These are phyloP conservation scores for Masticophis lateralis DNA, from an alignment of 2,797 vertebrate genomes.

Conservation along the genomic window DNA sequence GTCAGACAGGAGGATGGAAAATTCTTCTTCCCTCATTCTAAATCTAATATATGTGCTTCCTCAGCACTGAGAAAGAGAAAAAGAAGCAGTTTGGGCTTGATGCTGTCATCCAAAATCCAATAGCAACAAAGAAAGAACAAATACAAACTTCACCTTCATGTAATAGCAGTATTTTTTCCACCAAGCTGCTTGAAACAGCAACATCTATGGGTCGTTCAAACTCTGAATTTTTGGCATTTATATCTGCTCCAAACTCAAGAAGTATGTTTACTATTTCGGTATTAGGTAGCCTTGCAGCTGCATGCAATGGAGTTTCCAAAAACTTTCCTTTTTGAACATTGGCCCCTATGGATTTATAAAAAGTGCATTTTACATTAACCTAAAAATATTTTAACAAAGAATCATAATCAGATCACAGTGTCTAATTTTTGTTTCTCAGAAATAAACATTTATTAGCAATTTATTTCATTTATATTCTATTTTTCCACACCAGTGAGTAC, in stretches of 20 bases:
- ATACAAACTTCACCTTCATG: conserved; percentile 82
- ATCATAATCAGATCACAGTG: neutral
- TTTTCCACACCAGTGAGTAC: neutral
- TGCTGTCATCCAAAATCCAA: neutral
- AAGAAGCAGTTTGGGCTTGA: neutral
- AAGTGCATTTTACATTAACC: neutral
- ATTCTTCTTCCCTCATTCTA: neutral
- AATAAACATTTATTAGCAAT: neutral
- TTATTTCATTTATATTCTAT: neutral
- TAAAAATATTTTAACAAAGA: neutral
- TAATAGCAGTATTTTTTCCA: conserved; percentile 84
- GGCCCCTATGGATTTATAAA: conserved; percentile 73
- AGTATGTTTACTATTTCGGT: conserved; percentile 82
- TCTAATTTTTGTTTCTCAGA: neutral
- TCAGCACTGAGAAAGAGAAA: neutral
- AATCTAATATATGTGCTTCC: neutral
- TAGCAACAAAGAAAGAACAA: neutral
- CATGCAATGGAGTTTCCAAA: conserved; percentile 88
- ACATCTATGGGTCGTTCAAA: conserved; percentile 86
- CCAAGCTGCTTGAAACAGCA: conserved; percentile 82
- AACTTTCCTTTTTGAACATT: conserved; percentile 88
- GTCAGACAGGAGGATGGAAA: neutral
- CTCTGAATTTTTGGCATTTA: conserved; percentile 86
- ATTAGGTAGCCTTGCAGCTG: conserved; percentile 85
- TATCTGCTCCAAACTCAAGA: conserved; percentile 91